phyloP scores from a whole-genome alignment of 2,797 vertebrate species.

The Ambastaia sidthimunki region DNA sequence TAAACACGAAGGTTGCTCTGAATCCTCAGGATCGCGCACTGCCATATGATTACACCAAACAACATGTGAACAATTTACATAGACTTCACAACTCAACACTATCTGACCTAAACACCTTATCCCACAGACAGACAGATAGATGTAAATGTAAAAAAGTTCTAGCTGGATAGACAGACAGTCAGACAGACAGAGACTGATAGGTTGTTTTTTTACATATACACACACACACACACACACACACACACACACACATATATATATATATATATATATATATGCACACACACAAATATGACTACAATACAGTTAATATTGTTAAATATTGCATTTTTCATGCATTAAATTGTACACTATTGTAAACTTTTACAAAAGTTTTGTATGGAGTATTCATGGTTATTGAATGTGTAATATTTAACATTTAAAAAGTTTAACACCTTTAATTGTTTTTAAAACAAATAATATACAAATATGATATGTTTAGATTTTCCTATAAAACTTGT shows the following conservation, averaged over 20 bases:
- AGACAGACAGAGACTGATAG: too few relatives aligned
- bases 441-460: too few relatives aligned
- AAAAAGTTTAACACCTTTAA: too few relatives aligned
- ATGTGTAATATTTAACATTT: neutral
- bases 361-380: neutral
- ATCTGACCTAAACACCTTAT: slow-evolving; percentile 30
- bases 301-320: too few relatives aligned
- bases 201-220: too few relatives aligned
- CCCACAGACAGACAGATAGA: too few relatives aligned
- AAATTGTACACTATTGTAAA: neutral
- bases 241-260: too few relatives aligned
- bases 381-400: neutral
- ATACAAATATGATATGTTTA: neutral
- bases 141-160: too few relatives aligned
- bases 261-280: too few relatives aligned
- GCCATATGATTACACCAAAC: slow-evolving; percentile 36
- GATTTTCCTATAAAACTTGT: neutral
- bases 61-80: slow-evolving; percentile 35
- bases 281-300: too few relatives aligned
- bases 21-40: slow-evolving; percentile 52
- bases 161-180: too few relatives aligned
- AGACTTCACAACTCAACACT: neutral
- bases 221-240: too few relatives aligned
- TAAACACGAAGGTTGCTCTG: slow-evolving; percentile 53
- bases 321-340: neutral